Evolutionary conservation across 2,888 invertebrate genomes (phyloP), one percentile per base, ranked within the genome.

Genomic region (Branchinecta sandiegonensis): DNA sequence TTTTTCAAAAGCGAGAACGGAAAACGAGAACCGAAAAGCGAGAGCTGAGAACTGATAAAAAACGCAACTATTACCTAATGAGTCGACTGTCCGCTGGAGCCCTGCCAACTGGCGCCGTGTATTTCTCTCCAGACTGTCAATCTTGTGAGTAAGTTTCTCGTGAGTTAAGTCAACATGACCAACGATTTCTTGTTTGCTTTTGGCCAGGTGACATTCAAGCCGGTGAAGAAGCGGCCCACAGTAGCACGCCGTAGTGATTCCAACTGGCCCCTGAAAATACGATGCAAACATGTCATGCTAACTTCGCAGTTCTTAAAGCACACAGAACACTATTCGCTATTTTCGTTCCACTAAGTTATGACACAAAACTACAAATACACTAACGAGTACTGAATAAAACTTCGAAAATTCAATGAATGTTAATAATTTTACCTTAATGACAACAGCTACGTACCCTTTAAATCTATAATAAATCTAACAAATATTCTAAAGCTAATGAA

Each of bases 191-290:
- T 86, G 84, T 73, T 89, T 88, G 74, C 90, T 89, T 73, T 86
- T 84, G 74, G 89, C 89, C 67, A 94, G 77, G 71, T 87, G 85
- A 56, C 72, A 72, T 68, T 94, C 92, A 79, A 94, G 85, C 73
- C 91, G 89, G 71, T 89, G 85, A 76, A 94, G 88, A 77, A 93
- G 87, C 0, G 94, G 94, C 0, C 90, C 91, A 76, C 95, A 95
- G 76, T 91, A 92, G 78, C 93, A 94, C 0, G 90, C 89, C 77
- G 92, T 90, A 0, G 93, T 92, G 2, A 91, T 88, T 0, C 94
- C 94, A n/a, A 94, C 87, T 0, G 94, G 94, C 1, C 94, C 94
- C 80, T 81, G 73, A 2, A 74, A 74, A 65, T 69, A 67, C 67
- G 70, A 65, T 17, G 68, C 48, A 65, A 12, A 56, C 63, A 17